phyloP scores from a whole-genome alignment of 2,888 invertebrate species.

The Lithophane semibrunnea region DNA sequence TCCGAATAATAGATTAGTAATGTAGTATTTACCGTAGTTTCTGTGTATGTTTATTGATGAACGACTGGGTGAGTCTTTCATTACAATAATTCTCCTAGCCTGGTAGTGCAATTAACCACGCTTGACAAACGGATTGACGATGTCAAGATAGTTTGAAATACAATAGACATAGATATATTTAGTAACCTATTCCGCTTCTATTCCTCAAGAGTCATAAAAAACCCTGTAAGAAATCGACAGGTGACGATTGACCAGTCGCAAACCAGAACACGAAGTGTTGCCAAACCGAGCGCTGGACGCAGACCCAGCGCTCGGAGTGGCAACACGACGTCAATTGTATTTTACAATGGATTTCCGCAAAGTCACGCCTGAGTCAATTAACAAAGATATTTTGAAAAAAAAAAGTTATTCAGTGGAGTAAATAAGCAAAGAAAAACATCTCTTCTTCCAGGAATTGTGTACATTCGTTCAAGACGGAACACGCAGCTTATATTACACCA shows the following conservation, averaged over 20 bases:
- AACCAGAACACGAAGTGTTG: too few relatives aligned
- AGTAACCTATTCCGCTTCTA: too few relatives aligned
- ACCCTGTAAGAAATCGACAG: too few relatives aligned
- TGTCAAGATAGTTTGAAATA: not conserved
- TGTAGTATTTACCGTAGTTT: not conserved
- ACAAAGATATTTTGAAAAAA: not conserved
- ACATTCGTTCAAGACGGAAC: not conserved
- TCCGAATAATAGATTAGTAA: not conserved
- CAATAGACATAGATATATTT: too few relatives aligned
- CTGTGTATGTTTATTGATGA: not conserved
- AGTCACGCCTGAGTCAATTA: too few relatives aligned
- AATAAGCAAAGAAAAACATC: not conserved
- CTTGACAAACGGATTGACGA: not conserved
- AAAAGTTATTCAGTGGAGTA: not conserved
- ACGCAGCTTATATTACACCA: not conserved
- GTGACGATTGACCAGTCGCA: too few relatives aligned
- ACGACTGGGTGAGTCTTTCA: not conserved
- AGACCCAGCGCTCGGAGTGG: too few relatives aligned
- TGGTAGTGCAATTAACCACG: not conserved
- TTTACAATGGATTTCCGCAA: too few relatives aligned
- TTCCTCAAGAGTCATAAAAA: too few relatives aligned
- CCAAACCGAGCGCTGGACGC: too few relatives aligned
- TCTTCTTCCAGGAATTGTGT: not conserved
- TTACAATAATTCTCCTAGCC: not conserved
- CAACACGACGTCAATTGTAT: too few relatives aligned